These are phyloP conservation scores for Arrhamphus sclerolepis DNA, from an alignment of 2,797 vertebrate species.

Conservation along the genomic window DNA sequence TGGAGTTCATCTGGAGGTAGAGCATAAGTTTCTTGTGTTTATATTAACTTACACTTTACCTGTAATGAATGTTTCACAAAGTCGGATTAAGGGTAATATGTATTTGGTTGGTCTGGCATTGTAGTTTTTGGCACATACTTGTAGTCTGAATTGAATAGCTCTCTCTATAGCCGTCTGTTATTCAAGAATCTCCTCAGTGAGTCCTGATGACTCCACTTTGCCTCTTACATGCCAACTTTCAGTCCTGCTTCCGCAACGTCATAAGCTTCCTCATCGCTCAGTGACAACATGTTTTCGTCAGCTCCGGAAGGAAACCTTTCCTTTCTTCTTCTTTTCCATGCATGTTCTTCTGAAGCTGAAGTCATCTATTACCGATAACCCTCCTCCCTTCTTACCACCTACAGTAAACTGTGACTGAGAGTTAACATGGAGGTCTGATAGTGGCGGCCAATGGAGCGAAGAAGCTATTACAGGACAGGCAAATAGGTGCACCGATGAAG, in stretches of 20 bases:
- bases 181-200: not conserved
- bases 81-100: too few species aligned
- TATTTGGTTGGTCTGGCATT: too few species aligned
- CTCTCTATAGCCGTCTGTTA: not conserved
- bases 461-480: constrained; percentile 79
- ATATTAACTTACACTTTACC: too few species aligned
- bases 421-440: constrained; percentile 65
- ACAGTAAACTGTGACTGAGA: constrained; percentile 62
- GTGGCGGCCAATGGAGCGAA: constrained; percentile 71
- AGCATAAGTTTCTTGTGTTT: too few species aligned
- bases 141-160: not conserved
- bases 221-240: not conserved
- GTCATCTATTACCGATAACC: constrained; percentile 57
- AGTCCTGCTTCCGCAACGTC: not conserved
- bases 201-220: not conserved
- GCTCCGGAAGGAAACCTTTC: constrained; percentile 2
- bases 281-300: not conserved
- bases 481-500: constrained; percentile 75
- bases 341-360: constrained; percentile 49
- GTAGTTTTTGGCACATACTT: too few species aligned
- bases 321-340: constrained; percentile 8
- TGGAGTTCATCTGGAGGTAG: too few species aligned
- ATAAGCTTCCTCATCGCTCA: not conserved
- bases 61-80: too few species aligned
- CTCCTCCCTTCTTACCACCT: constrained; percentile 31